These are phyloP conservation scores for Cydia amplana DNA, from an alignment of 1,140 invertebrate genomes.

Conservation along the genomic window DNA sequence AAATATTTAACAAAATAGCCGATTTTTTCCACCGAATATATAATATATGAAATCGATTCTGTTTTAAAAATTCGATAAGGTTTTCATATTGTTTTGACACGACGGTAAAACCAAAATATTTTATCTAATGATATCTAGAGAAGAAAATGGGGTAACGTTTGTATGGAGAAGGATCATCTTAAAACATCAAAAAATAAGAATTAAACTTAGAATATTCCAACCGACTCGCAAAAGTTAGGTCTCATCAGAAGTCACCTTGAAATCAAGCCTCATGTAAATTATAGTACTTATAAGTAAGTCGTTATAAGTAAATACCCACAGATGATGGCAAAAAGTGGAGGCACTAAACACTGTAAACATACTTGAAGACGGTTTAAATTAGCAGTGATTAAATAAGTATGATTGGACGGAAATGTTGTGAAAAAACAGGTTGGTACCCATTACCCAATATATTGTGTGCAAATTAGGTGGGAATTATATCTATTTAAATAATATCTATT, in stretches of 20 bases:
- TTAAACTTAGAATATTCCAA: neutral
- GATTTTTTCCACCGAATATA: too few relatives aligned
- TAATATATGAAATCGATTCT: too few relatives aligned
- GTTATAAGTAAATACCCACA: neutral
- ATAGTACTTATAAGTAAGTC: neutral
- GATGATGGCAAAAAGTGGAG: neutral
- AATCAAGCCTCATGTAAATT: neutral
- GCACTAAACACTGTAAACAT: slow-evolving; percentile 2
- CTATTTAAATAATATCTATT: neutral
- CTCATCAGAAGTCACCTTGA: neutral
- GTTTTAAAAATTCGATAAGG: too few relatives aligned
- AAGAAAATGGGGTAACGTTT: too few relatives aligned
- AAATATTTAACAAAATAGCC: too few relatives aligned
- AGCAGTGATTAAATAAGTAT: neutral
- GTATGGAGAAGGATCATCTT: too few relatives aligned
- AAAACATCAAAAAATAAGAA: neutral
- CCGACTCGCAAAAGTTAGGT: too few relatives aligned
- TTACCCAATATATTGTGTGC: too few relatives aligned
- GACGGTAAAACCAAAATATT: too few relatives aligned
- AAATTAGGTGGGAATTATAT: neutral
- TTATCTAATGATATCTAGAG: too few relatives aligned
- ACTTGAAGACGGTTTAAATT: too few relatives aligned
- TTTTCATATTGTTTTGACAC: too few relatives aligned
- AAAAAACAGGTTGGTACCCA: neutral
- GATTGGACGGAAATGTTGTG: neutral